A percentile compares a stretch with the other conserved stretches of the same genome.
Conservation (phyloP, 2,888 invertebrate species). For the Caenorhabditis virilis region DNA sequence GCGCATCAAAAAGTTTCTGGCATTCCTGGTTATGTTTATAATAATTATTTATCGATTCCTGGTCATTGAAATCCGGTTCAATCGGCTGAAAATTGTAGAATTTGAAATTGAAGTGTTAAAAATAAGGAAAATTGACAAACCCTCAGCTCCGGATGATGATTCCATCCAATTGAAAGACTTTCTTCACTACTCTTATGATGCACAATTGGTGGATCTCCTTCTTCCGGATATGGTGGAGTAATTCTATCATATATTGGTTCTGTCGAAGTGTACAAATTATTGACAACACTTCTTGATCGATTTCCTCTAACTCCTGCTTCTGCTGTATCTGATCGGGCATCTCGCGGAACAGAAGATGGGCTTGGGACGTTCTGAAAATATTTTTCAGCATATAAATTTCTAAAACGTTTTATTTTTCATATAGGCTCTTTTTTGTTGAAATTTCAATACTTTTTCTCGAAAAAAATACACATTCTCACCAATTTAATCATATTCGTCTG, state of each 20-base stretch:
- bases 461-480: constrained; percentile 4
- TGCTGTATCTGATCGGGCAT: background rate
- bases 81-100: constrained; percentile 13
- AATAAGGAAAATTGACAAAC: background rate
- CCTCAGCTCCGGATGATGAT: too few species aligned
- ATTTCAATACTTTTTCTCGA: background rate
- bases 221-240: background rate
- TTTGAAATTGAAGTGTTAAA: background rate
- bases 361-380: too few species aligned
- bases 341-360: too few species aligned
- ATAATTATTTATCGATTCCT: constrained; percentile 11
- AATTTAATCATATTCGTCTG: constrained; percentile 10
- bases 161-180: background rate
- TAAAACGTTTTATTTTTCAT: background rate
- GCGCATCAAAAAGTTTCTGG: background rate
- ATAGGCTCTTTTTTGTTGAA: too few species aligned
- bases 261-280: constrained; percentile 4
- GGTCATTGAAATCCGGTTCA: constrained; percentile 19
- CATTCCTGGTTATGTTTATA: constrained; percentile 13
- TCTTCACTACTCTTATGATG: background rate
- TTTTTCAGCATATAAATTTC: too few species aligned
- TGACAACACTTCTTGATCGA: constrained; percentile 18
- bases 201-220: background rate
- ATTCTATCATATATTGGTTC: too few species aligned
- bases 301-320: constrained; percentile 6